Evolutionary conservation across 2,113 vertebrate species (phyloP), one percentile per base, ranked within the genome.

Genomic region (Astur gentilis): DNA sequence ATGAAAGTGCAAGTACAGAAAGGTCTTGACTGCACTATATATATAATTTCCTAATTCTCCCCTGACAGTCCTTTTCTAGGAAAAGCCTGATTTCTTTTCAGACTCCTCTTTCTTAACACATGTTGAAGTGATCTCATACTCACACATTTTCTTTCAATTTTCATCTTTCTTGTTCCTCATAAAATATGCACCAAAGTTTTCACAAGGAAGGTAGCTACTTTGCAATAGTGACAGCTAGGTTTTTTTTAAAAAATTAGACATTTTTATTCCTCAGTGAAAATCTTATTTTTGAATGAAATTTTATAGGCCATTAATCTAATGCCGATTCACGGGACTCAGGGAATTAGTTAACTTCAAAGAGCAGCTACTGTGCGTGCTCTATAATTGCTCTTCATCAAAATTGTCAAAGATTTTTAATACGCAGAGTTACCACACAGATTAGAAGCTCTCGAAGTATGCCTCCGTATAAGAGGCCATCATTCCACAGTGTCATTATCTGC

Each of bases 331-430:
- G 1, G 81, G 52, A 91, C 29, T 65, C 62, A 16, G 54, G 38
- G 44, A 95, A 93, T 76, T 61, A 65, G 72, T 90, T 84, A 86
- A 81, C 61, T 81, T 86, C 67, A 55, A 95, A 83, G 76, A 96
- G 73, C 19, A 88, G 83, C 84, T 86, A 94, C 49, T 69, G 34
- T 93, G 64, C 69, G 50, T 61, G 26, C 38, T 86, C 36, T 62
- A 2, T 60, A 96, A 96, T 75, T 95, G 85, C 45, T 95, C 91
- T 93, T 92, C 67, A 85, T 73, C 16, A 8, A 90, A 93, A 95
- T 60, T 64, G 47, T 90, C 82, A 55, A 94, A 93, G 54, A 86
- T 91, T 81, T 94, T 95, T 95, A 95, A 95, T 91, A 75, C 54
- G 52, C 67, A 89, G 71, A 83, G 87, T 81, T 94, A 91, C 67